Conservation (phyloP, 2,888 invertebrate species). For the Idaea straminata region DNA sequence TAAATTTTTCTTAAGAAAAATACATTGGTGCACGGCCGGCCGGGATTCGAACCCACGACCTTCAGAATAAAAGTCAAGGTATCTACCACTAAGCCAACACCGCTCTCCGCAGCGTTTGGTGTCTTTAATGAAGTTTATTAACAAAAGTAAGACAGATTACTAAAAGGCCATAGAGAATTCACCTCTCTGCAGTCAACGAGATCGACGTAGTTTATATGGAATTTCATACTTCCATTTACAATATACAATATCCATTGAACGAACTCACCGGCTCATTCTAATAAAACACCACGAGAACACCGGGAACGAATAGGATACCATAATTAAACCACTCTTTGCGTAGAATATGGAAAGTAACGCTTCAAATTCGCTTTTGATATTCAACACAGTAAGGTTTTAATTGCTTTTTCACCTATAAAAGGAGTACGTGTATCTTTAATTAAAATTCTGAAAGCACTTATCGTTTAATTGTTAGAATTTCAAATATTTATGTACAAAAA, state of each 20-base stretch:
- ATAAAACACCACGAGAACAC: background rate
- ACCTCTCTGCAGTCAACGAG: too few relatives aligned
- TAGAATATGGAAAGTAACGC: background rate
- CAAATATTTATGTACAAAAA: slow-evolving; percentile 6
- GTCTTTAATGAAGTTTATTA: too few relatives aligned
- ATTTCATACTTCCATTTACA: background rate
- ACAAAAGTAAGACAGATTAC: too few relatives aligned
- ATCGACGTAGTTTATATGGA: background rate
- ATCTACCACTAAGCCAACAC: too few relatives aligned
- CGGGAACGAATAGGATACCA: background rate
- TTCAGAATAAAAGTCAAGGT: too few relatives aligned
- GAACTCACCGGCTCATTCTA: background rate
- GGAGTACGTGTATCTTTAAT: slow-evolving; percentile 47
- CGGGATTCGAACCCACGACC: too few relatives aligned
- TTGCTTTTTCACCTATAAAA: slow-evolving; percentile 36
- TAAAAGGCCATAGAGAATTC: too few relatives aligned
- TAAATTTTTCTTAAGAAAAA: too few relatives aligned
- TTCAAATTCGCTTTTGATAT: slow-evolving; percentile 28
- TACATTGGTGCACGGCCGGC: too few relatives aligned
- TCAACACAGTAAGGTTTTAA: slow-evolving; percentile 34
- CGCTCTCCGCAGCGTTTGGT: too few relatives aligned
- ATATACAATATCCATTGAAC: background rate
- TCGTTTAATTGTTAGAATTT: slow-evolving; percentile 23
- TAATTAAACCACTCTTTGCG: slow-evolving; percentile 1
- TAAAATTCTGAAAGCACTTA: slow-evolving; percentile 53